Base-by-base conservation (phyloP, 30 jellyfish, hydroid and myxozoan species). In the Aurelia aurita region DNA sequence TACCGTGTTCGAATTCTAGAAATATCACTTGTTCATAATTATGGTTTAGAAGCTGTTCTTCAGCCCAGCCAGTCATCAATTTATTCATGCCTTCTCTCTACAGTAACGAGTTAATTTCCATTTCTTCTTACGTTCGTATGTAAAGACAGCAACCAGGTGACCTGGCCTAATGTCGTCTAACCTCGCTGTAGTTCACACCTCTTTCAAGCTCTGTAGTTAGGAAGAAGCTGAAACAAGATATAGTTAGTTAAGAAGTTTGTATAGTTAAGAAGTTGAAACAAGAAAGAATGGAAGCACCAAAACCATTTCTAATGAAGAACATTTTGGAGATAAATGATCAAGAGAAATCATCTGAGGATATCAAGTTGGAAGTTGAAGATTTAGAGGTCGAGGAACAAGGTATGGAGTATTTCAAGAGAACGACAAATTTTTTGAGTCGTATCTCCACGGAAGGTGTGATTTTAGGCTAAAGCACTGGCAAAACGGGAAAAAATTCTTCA, bases 41-140 rank as follows among this genome's bases (percentile, higher is more conserved):
- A 81, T 66, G 77, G 78, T 70, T 69, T 13, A 25, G 51, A 54
- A 26, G 77, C 57, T 81, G 28, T 67, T 84, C 80, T 66, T 43
- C 71, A 26, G 67, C 91, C 14, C 85, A 46, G 79, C 58, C 25
- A 68, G 85, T 81, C 85, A 81, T 81, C 83, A 66, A 67, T 66
- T 35, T 68, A 81, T 81, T 81, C 91, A 81, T 81, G 91, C 78
- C 16, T 49, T 28, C 43, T 72, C 77, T 15, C 85, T 66, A 29
- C 71, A 69, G 85, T 67, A 67, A 68, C 91, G 71, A 72, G 79
- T n/a, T 34, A 39, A 35, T 46, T 69, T 81, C 67, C 68, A 44
- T 59, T 65, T 26, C 44, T 31, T 53, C 91, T 63, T 59, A 29
- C 86, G 31, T 64, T 59, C 74, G 43, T 73, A 59, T 57, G 75